Evolutionary conservation across 2,113 vertebrate species (phyloP), one percentile per base, ranked within the genome.

Genomic region (Chloropsis cyanopogon): DNA sequence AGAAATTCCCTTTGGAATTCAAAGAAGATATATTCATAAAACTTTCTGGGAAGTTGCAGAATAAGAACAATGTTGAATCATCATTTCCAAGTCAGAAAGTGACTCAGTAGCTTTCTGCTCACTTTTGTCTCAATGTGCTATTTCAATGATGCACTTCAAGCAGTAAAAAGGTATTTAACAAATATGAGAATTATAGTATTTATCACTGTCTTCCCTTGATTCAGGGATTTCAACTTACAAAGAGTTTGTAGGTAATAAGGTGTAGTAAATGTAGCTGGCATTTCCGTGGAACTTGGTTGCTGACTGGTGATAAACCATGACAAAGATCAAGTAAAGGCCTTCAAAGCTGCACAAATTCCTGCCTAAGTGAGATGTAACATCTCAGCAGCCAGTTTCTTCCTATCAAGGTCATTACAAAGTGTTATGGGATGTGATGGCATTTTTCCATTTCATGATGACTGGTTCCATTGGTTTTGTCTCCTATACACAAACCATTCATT

Each of bases 391-490:
- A 76, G 31, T 16, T 73, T 78, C 46, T 75, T 75, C 61, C 44
- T 65, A 29, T 52, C 56, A 92, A 96, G 70, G 85, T 92, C 39
- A 88, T 86, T 83, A 29, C 28, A 60, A 91, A 80, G 35, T 72
- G 35, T 69, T 88, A 61, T 46, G 47, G 35, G 13, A 41, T 81
- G 68, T 70, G 52, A 75, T 53, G 47, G 57, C 71, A 11, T 57
- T 91, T 95, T 91, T 87, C 44, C n/a, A 18, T 73, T 93, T 83
- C 49, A 33, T 71, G 76, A 89, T 83, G 53, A 39, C 77, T 83
- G 16, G 49, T 80, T 93, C 81, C 78, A 71, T 49, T 93, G 78
- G 37, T 92, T 93, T 73, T 83, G 20, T 85, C 82, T 88, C 60
- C 60, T 50, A 46, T 53, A 44, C 64, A 78, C 35, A 91, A 88